Evolutionary conservation across 2,888 invertebrate species (phyloP).

Genomic region (Acleris literana): DNA sequence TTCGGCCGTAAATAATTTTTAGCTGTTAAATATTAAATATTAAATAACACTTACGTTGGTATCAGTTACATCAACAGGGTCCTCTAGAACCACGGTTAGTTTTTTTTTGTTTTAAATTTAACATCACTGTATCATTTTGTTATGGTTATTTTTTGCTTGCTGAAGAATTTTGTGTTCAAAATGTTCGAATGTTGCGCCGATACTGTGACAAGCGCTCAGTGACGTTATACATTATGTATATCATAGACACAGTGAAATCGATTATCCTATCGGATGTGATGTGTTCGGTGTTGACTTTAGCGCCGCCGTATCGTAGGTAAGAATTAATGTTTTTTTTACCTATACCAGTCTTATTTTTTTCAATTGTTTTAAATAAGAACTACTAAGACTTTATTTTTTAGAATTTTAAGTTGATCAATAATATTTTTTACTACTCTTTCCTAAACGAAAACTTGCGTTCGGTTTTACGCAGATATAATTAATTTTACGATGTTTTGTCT

Average conservation of each 20-base stretch:
- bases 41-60: too few relatives aligned
- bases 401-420: too few relatives aligned
- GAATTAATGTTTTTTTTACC: too few relatives aligned
- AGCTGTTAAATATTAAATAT: too few relatives aligned
- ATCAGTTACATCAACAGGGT: too few relatives aligned
- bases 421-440: neutral
- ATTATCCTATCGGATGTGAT: slow-evolving; percentile 44
- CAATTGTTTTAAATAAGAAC: too few relatives aligned
- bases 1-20: too few relatives aligned
- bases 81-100: neutral
- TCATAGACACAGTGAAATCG: slow-evolving; percentile 53
- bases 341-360: too few relatives aligned
- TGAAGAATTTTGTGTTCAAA: slow-evolving; percentile 55
- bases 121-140: slow-evolving; percentile 42
- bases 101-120: neutral
- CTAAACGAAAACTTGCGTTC: slow-evolving; percentile 5
- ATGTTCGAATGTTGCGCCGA: slow-evolving; percentile 80
- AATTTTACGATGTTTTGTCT: neutral
- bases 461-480: slow-evolving; percentile 7
- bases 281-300: slow-evolving; percentile 30
- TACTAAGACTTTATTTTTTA: too few relatives aligned
- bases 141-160: slow-evolving; percentile 44
- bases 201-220: slow-evolving; percentile 64
- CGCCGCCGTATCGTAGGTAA: slow-evolving; percentile 7
- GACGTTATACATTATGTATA: slow-evolving; percentile 48